A percentile compares a stretch with the other conserved stretches of the same genome.
phyloP scores from a whole-genome alignment of 2,113 vertebrate genomes.

The Raja brachyura region DNA sequence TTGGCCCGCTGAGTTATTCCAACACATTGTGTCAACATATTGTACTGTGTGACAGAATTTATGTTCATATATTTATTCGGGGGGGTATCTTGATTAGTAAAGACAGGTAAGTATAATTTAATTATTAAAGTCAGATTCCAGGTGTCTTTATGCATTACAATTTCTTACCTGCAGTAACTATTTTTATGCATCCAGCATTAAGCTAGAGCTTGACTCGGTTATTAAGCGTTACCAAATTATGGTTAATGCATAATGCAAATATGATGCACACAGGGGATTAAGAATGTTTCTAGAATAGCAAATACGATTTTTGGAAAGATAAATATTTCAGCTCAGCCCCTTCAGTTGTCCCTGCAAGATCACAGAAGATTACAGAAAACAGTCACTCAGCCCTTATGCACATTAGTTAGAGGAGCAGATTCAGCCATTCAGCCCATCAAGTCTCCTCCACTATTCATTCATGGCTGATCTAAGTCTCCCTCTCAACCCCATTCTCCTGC shows the following conservation, averaged over 20 bases:
- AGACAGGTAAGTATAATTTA: not conserved
- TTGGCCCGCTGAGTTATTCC: too few species aligned
- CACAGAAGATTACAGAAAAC: not conserved
- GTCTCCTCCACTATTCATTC: too few species aligned
- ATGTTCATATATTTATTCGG: not conserved
- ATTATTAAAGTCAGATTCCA: not conserved
- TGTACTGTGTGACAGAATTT: too few species aligned
- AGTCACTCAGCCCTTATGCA: not conserved
- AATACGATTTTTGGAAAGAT: not conserved
- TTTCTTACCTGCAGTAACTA: not conserved
- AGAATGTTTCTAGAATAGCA: not conserved
- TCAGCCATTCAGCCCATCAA: too few species aligned
- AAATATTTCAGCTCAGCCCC: conserved; percentile 2
- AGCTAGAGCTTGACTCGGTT: not conserved
- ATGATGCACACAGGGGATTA: not conserved
- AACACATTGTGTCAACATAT: too few species aligned
- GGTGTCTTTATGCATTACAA: not conserved
- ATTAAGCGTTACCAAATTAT: not conserved
- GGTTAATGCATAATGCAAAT: not conserved
- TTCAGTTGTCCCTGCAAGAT: not conserved
- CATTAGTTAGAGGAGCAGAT: too few species aligned
- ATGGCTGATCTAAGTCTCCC: too few species aligned
- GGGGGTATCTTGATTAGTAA: not conserved
- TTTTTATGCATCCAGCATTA: not conserved
- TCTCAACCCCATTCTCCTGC: too few species aligned